A percentile compares a stretch with the other conserved stretches of the same genome.
These are phyloP conservation scores for Ivindomyrus marchei DNA, from an alignment of 2,113 vertebrate genomes.

Conservation along the genomic window DNA sequence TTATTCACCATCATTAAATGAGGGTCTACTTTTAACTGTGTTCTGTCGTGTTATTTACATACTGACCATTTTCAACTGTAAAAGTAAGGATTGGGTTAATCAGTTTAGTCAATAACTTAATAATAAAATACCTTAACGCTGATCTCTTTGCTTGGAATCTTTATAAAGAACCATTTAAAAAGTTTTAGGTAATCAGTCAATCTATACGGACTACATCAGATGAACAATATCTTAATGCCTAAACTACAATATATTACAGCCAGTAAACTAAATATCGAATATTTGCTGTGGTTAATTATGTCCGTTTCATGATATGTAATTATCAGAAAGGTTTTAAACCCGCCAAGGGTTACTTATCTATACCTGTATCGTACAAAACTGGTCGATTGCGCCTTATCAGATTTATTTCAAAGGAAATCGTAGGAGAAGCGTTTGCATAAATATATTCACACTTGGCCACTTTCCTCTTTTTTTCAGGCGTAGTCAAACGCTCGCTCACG, in stretches of 20 bases:
- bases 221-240: neutral
- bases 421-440: neutral
- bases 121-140: neutral
- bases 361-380: neutral
- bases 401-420: neutral
- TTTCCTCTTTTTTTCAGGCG: neutral
- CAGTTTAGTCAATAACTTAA: neutral
- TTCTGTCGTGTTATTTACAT: neutral
- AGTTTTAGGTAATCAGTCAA: neutral
- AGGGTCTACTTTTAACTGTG: neutral
- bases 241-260: neutral
- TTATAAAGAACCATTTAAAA: neutral
- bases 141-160: neutral
- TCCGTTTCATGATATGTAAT: neutral
- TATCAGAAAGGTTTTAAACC: neutral
- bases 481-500: neutral
- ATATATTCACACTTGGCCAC: neutral
- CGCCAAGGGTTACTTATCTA: neutral
- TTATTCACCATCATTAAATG: neutral
- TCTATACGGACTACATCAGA: neutral
- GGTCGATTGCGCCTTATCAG: neutral
- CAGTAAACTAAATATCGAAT: neutral
- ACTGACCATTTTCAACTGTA: neutral
- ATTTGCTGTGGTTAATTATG: neutral
- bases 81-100: neutral